Evolutionary conservation across 92 coral and sea anemone species (phyloP).

Genomic region (Paragorgia papillata): DNA sequence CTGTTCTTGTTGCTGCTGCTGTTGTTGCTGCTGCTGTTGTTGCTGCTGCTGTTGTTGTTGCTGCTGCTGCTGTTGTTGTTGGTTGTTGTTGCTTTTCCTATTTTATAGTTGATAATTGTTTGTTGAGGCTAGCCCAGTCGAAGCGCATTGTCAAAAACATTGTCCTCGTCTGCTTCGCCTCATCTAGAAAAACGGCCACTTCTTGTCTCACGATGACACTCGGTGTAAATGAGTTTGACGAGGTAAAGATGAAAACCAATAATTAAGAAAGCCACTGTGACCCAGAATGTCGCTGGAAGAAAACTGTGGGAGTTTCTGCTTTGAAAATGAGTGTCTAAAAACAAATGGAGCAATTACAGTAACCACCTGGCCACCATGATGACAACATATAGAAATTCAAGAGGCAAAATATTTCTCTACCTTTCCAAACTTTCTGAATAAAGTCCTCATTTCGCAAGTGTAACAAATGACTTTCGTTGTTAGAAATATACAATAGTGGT

Average conservation of each 20-base stretch:
- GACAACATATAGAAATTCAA: not conserved
- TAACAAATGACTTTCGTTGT: constrained; percentile 81
- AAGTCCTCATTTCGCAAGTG: constrained; percentile 81
- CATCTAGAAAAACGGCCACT: constrained; percentile 26
- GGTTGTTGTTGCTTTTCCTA: too few relatives aligned
- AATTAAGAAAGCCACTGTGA: constrained; percentile 79
- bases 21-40: too few relatives aligned
- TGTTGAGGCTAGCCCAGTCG: too few relatives aligned
- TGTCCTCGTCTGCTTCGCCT: too few relatives aligned
- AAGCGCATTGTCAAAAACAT: too few relatives aligned
- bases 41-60: too few relatives aligned
- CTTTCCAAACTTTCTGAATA: constrained; percentile 89
- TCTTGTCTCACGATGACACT: constrained; percentile 56
- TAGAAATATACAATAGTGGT: constrained; percentile 90
- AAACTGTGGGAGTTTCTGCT: constrained; percentile 71
- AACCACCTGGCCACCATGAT: too few relatives aligned
- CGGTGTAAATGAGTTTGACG: constrained; percentile 88
- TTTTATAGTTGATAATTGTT: too few relatives aligned
- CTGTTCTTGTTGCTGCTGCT: too few relatives aligned
- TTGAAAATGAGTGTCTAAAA: constrained; percentile 69
- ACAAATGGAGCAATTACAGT: not conserved
- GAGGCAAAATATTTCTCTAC: constrained; percentile 37
- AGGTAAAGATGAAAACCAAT: constrained; percentile 90
- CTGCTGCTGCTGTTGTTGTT: too few relatives aligned
- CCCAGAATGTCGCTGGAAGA: constrained; percentile 95